Base-by-base conservation (phyloP, 2,888 invertebrate species). In the Thyatira batis region DNA sequence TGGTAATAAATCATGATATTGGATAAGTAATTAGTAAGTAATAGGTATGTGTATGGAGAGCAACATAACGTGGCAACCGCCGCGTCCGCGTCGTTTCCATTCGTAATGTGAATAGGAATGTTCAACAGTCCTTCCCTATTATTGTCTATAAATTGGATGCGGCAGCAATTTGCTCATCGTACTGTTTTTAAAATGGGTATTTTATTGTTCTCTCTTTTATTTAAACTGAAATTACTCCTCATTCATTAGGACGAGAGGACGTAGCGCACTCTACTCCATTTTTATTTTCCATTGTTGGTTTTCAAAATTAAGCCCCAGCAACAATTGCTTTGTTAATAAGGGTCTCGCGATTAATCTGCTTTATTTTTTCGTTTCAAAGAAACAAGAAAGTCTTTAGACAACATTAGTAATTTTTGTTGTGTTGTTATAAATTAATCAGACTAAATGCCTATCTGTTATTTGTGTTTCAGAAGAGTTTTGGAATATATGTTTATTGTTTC, bases 221-320 rank as follows among this genome's bases (percentile, higher is more conserved):
- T 88, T 88, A 85, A 85, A 85, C 84, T 87, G 82, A 87, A 88
- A 89, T 89, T 89, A 86, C 86, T 85, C 82, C 85, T 84, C 88
- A 88, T 89, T 90, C 87, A 90, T 89, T 88, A 88, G 84, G 81
- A 76, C 66, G 73, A 78, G 78, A 78, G 82, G 79, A 83, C 81
- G 86, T 78, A 73, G 84, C 82, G 80, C 79, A 82, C 83, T 87
- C 81, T 68, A 82, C 75, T 85, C 78, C 80, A 82, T 85, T 88
- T 88, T 89, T 87, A 87, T 87, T 84, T 87, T 83, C 84, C 87
- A 89, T 89, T 89, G 89, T 88, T 89, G 87, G 85, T 88, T 88
- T 88, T 87, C 82, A 79, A 90, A 89, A 89, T 89, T 88, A 87
- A 89, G 86, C 85, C 74, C 72, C 82, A 81, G 84, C 77, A 84